A percentile compares a stretch with the other conserved stretches of the same genome.
These are phyloP conservation scores for Mohoua ochrocephala DNA, from an alignment of 2,113 vertebrate species.

Conservation along the genomic window DNA sequence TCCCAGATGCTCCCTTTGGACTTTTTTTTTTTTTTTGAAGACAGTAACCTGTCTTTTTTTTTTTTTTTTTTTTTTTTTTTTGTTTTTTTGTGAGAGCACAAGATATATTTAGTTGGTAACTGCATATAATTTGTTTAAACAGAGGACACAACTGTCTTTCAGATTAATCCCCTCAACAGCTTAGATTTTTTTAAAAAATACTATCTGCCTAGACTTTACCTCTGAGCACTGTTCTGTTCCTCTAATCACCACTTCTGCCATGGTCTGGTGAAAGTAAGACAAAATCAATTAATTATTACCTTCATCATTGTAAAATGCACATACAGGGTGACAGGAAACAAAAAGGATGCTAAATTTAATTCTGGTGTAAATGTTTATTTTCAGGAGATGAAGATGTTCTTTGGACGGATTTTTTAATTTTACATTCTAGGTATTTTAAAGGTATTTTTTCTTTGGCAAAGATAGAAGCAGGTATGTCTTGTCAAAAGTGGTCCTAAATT, in stretches of 20 bases:
- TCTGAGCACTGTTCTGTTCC: not conserved
- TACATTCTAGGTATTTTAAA: constrained; percentile 17
- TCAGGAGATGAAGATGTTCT: not conserved
- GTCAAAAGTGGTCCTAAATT: not conserved
- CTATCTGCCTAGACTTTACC: not conserved
- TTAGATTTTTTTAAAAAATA: not conserved
- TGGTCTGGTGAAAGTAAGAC: not conserved
- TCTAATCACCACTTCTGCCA: not conserved
- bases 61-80: not conserved
- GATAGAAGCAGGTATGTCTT: not conserved
- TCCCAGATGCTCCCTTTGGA: not conserved
- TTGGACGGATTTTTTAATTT: not conserved
- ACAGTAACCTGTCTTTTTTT: not conserved
- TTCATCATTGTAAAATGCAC: not conserved
- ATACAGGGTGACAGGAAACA: not conserved
- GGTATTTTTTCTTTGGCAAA: not conserved
- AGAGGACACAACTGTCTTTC: not conserved
- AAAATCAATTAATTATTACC: not conserved
- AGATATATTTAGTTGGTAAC: not conserved
- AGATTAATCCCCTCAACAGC: not conserved
- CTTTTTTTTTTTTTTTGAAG: not conserved
- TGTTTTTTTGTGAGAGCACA: not conserved
- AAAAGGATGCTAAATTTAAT: not conserved
- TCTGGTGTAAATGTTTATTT: not conserved
- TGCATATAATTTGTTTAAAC: not conserved